Conservation (phyloP, 2,113 vertebrate genomes). For the Planiliza haematocheilus region DNA sequence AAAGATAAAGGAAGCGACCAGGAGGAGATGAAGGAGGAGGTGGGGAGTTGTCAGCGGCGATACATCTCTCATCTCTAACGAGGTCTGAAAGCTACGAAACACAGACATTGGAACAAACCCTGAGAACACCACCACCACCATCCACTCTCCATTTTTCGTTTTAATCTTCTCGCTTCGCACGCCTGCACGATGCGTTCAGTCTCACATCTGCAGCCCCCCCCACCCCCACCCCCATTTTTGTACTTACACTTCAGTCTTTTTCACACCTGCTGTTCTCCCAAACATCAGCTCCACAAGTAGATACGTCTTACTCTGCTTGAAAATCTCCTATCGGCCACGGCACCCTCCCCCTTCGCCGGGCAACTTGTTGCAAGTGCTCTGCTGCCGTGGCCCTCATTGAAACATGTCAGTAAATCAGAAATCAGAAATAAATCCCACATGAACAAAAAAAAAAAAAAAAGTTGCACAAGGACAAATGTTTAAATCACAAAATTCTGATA, state of each 20-base stretch:
- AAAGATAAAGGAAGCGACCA: conserved; percentile 8
- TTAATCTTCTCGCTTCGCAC: conserved; percentile 55
- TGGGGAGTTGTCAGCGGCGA: conserved; percentile 74
- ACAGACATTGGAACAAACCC: conserved; percentile 73
- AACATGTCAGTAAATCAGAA: too few relatives aligned
- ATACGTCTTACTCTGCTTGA: background rate
- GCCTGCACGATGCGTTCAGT: conserved; percentile 48
- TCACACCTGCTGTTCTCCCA: conserved; percentile 34
- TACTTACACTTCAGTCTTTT: conserved; percentile 26
- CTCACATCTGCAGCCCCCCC: conserved; percentile 42
- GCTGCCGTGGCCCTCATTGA: background rate
- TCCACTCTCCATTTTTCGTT: conserved; percentile 60
- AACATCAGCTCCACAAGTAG: conserved; percentile 27
- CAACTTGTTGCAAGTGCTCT: background rate
- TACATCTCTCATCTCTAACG: conserved; percentile 83
- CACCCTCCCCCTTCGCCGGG: background rate
- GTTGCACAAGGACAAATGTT: too few relatives aligned
- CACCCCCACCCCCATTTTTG: too few relatives aligned
- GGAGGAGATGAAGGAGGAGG: conserved; percentile 34
- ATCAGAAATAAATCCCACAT: too few relatives aligned
- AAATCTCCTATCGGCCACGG: conserved; percentile 4
- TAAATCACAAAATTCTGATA: background rate
- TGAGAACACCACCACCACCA: conserved; percentile 63
- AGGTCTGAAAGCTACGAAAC: conserved; percentile 83
- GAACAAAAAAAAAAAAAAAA: too few relatives aligned